Percentiles rank a stretch among this genome's conserved stretches.
Evolutionary conservation across 2,888 invertebrate species (phyloP).

Genomic region (Dasysyrphus albostriatus): DNA sequence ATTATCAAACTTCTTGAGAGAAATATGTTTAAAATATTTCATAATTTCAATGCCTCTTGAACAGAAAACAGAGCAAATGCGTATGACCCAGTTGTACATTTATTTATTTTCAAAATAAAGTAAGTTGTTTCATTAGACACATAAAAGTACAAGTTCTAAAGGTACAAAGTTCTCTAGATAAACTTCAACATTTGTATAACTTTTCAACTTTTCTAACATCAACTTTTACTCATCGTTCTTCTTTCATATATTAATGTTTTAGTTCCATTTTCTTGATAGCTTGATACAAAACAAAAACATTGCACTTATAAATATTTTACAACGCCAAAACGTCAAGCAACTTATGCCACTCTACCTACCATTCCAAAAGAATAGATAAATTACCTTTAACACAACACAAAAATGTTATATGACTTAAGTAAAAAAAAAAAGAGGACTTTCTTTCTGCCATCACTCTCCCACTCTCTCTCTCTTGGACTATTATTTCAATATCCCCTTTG

Average conservation of each 20-base stretch:
- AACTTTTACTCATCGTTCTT: neutral
- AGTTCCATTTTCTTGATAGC: slow-evolving; percentile 8
- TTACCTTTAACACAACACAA: slow-evolving; percentile 1
- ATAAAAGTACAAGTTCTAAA: too few species aligned
- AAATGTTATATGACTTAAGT: slow-evolving; percentile 24
- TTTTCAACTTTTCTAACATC: neutral
- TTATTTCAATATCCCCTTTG: slow-evolving; percentile 28
- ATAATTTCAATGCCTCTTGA: too few species aligned
- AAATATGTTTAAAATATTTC: too few species aligned
- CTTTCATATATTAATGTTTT: neutral
- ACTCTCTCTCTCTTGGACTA: too few species aligned
- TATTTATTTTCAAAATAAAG: too few species aligned
- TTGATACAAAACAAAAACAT: neutral
- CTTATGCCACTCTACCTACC: neutral
- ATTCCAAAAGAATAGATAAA: neutral
- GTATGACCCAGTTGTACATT: too few species aligned
- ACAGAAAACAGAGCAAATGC: too few species aligned
- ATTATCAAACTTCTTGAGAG: too few species aligned
- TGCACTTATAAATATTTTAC: neutral
- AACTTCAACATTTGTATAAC: too few species aligned
- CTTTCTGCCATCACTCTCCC: neutral
- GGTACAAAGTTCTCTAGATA: too few species aligned
- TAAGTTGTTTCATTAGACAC: too few species aligned
- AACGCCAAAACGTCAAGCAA: neutral
- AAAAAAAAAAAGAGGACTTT: slow-evolving; percentile 26